Conservation (phyloP, 1,140 invertebrate genomes). For the Palaemon carinicauda region DNA sequence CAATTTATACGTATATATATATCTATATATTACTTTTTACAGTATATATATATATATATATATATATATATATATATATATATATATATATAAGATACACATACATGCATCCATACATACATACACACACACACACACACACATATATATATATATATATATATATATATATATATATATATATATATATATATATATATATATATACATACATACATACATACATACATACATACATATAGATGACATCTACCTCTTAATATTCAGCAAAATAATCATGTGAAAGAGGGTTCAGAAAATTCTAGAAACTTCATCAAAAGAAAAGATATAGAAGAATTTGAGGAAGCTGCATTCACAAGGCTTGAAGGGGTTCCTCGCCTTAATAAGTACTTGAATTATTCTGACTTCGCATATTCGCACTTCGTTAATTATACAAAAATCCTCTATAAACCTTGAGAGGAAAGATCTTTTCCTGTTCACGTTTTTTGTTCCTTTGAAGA, state of each 20-base stretch:
- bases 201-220: background rate
- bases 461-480: no score
- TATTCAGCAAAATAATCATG: background rate
- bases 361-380: no score
- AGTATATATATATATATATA: no score
- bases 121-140: background rate
- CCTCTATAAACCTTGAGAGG: no score
- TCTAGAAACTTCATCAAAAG: background rate
- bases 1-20: no score
- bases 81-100: background rate
- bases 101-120: background rate
- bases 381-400: no score
- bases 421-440: no score
- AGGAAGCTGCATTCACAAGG: no score
- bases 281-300: background rate
- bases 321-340: background rate
- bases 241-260: no score
- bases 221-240: background rate
- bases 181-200: background rate
- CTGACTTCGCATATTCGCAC: no score
- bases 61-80: background rate
- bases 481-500: no score
- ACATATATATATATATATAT: background rate
- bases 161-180: background rate
- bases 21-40: no score